phyloP scores from a whole-genome alignment of 2,797 vertebrate species.

The Poecilia wingei region DNA sequence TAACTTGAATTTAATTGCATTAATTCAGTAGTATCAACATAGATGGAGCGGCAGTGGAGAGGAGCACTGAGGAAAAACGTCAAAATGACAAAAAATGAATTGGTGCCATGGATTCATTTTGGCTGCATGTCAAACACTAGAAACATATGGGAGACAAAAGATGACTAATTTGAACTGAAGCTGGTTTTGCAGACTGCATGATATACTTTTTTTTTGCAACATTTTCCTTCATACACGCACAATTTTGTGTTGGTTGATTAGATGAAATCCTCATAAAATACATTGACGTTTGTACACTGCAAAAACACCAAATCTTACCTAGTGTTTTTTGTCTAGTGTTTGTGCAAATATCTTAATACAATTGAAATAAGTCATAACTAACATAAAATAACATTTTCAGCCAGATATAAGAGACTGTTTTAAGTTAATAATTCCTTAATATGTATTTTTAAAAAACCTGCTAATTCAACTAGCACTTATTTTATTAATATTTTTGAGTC shows the following conservation, averaged over 20 bases:
- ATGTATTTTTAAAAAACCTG: no score
- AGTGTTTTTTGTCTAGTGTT: no score
- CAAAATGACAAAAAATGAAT: not conserved
- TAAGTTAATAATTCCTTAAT: no score
- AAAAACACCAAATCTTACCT: no score
- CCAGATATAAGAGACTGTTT: no score
- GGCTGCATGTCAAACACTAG: not conserved
- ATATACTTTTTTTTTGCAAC: not conserved
- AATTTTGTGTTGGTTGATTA: not conserved
- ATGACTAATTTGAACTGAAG: not conserved
- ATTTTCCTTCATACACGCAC: not conserved
- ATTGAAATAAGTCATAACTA: no score
- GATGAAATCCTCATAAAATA: not conserved
- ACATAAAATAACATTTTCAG: no score
- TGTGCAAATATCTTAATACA: no score
- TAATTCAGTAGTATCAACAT: slow-evolving; percentile 85
- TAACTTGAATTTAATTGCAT: slow-evolving; percentile 68
- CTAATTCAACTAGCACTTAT: no score
- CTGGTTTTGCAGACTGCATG: not conserved
- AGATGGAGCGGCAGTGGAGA: slow-evolving; percentile 69
- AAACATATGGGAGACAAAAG: not conserved
- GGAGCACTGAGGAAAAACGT: slow-evolving; percentile 42
- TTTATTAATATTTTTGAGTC: no score
- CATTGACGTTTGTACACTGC: not conserved
- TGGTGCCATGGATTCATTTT: slow-evolving; percentile 7